phyloP scores from a whole-genome alignment of 2,888 invertebrate species.

The Tetragnatha montana region DNA sequence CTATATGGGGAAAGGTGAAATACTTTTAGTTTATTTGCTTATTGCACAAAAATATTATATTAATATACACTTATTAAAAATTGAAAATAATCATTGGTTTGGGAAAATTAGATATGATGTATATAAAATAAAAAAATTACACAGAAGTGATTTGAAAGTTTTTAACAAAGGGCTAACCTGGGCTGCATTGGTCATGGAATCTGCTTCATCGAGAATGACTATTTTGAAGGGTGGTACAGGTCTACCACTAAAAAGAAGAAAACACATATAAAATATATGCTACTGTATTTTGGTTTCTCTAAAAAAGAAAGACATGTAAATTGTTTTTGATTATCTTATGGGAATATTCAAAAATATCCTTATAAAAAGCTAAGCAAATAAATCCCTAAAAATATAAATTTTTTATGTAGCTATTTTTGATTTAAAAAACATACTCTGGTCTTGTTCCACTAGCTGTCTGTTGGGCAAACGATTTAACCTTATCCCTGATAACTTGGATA shows the following conservation, averaged over 20 bases:
- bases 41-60: too few relatives aligned
- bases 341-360: background rate
- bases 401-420: background rate
- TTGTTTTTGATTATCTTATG: background rate
- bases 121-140: too few relatives aligned
- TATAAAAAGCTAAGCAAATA: background rate
- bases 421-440: conserved; percentile 75
- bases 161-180: conserved; percentile 78
- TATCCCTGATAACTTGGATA: conserved; percentile 94
- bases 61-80: too few relatives aligned
- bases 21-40: too few relatives aligned
- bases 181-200: conserved; percentile 98
- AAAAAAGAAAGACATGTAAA: background rate
- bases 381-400: too few relatives aligned
- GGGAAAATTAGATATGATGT: too few relatives aligned
- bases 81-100: too few relatives aligned
- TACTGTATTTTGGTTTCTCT: background rate
- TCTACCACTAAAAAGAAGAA: conserved; percentile 80
- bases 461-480: conserved; percentile 94
- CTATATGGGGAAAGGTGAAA: conserved; percentile 72
- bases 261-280: background rate
- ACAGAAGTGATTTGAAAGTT: background rate
- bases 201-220: conserved; percentile 98
- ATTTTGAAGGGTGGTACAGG: conserved; percentile 97
- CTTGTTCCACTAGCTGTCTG: conserved; percentile 82